Conservation (phyloP, 2,797 vertebrate species). For the Heteromormyrus szaboi region DNA sequence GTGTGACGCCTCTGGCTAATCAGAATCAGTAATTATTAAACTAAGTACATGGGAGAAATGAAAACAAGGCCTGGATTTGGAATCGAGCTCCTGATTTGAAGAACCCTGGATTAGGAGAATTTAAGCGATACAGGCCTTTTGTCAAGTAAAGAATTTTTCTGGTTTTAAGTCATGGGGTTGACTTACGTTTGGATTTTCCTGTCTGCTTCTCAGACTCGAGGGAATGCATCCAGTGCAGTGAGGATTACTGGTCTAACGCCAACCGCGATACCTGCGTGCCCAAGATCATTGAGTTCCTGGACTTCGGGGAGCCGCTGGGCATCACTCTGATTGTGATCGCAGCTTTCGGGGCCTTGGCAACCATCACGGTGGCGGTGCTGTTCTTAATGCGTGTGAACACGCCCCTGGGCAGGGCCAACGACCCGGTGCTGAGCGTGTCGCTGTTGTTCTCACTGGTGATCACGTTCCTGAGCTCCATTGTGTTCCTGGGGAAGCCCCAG, state of each 20-base stretch:
- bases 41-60: not conserved
- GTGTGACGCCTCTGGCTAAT: not conserved
- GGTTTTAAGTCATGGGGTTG: not conserved
- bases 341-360: slow-evolving; percentile 61
- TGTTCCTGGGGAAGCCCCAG: slow-evolving; percentile 68
- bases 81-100: not conserved
- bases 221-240: slow-evolving; percentile 64
- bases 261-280: slow-evolving; percentile 64
- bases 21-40: not conserved
- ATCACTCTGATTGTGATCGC: slow-evolving; percentile 71
- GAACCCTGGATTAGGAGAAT: not conserved
- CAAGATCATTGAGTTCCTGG: slow-evolving; percentile 76
- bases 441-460: slow-evolving; percentile 68
- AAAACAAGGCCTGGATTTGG: not conserved
- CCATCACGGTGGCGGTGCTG: slow-evolving; percentile 60
- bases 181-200: not conserved
- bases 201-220: slow-evolving; percentile 62
- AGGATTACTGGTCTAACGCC: slow-evolving; percentile 72
- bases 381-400: slow-evolving; percentile 61
- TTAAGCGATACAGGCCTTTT: not conserved
- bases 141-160: not conserved
- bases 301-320: slow-evolving; percentile 71
- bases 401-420: slow-evolving; percentile 67
- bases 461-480: slow-evolving; percentile 69
- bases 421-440: slow-evolving; percentile 64